Evolutionary conservation across 1,140 invertebrate species (phyloP).

Genomic region (Ceratitis capitata): DNA sequence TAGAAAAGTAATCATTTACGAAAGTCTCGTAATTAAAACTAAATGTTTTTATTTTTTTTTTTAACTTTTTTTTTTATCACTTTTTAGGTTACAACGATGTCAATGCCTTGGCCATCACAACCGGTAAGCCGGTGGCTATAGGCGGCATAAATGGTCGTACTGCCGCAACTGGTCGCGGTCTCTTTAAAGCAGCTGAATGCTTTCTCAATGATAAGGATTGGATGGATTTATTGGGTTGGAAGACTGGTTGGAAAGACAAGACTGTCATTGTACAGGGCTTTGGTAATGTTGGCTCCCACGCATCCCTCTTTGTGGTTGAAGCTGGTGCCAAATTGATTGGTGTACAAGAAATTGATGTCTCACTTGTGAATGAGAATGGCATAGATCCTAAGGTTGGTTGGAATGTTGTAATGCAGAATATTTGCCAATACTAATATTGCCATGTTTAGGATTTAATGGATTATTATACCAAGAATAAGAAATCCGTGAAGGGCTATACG

Average conservation of each 20-base stretch:
- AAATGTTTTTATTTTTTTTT: too few relatives aligned
- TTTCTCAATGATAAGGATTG: constrained; percentile 83
- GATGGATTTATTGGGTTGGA: constrained; percentile 78
- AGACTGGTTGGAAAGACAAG: constrained; percentile 79
- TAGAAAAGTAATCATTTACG: neutral
- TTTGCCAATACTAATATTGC: neutral
- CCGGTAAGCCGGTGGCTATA: constrained; percentile 84
- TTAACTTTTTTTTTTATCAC: neutral
- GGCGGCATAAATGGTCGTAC: constrained; percentile 83
- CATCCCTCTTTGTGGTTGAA: constrained; percentile 78
- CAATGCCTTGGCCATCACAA: constrained; percentile 85
- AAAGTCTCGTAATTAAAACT: neutral
- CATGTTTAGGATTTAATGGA: constrained; percentile 48
- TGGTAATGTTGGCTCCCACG: constrained; percentile 88
- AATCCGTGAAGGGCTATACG: constrained; percentile 80
- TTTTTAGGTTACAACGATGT: constrained; percentile 76
- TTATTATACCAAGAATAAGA: constrained; percentile 61
- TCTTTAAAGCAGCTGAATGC: constrained; percentile 83
- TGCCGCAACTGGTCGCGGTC: constrained; percentile 88
- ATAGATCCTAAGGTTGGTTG: constrained; percentile 78
- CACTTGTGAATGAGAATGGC: constrained; percentile 79
- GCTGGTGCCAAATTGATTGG: constrained; percentile 85
- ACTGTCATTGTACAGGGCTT: constrained; percentile 91
- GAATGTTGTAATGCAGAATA: neutral
- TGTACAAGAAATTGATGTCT: constrained; percentile 78